Conservation (phyloP, 2,797 vertebrate species). For the Anolis apletophallus region DNA sequence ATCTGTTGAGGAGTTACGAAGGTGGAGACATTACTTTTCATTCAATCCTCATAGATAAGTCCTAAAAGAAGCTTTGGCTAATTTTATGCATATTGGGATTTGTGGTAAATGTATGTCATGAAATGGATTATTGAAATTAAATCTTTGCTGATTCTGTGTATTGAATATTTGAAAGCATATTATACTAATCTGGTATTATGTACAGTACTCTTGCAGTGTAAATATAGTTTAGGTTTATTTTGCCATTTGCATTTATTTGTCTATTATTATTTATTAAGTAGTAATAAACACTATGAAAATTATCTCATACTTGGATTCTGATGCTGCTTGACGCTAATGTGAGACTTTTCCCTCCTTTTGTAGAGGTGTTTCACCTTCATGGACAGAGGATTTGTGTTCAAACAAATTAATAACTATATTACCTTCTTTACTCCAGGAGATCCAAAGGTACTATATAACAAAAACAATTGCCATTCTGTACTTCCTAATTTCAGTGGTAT, state of each 20-base stretch:
- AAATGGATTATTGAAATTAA: neutral
- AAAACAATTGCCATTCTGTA: slow-evolving; percentile 34
- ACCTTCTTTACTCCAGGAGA: slow-evolving; percentile 95
- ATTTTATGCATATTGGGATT: neutral
- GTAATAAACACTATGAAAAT: neutral
- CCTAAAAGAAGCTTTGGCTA: neutral
- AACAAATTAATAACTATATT: slow-evolving; percentile 98
- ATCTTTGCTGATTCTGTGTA: neutral
- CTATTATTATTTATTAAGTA: neutral
- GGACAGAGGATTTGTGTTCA: slow-evolving; percentile 97
- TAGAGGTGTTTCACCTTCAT: slow-evolving; percentile 98
- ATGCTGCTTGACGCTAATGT: neutral
- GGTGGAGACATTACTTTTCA: too few relatives aligned
- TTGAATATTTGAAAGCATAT: neutral
- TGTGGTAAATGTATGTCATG: neutral
- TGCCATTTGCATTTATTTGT: neutral
- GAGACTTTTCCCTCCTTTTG: slow-evolving; percentile 46
- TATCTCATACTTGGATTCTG: neutral
- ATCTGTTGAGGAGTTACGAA: too few relatives aligned
- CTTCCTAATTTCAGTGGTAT: neutral
- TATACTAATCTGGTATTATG: neutral
- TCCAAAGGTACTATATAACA: slow-evolving; percentile 85
- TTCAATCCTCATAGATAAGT: too few relatives aligned
- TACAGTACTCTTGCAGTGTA: neutral
- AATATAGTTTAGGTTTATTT: neutral